Conservation (phyloP, 2,888 invertebrate species). For the Doris montereyensis region DNA sequence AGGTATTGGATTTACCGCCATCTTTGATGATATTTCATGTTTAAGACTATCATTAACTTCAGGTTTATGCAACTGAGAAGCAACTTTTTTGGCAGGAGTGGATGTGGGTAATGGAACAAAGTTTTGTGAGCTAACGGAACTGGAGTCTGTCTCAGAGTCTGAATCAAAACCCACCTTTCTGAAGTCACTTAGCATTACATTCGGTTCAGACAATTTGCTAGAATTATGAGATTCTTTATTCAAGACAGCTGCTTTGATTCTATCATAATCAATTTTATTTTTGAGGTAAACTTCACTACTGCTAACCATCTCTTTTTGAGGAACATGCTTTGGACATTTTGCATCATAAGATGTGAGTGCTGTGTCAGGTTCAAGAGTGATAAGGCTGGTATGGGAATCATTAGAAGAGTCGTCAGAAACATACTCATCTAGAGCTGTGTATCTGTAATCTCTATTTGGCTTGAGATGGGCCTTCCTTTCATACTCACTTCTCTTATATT, state of each 20-base stretch:
- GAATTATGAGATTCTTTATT: too few species aligned
- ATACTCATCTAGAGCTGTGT: not conserved
- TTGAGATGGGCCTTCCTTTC: too few species aligned
- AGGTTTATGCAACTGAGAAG: too few species aligned
- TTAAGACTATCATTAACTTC: too few species aligned
- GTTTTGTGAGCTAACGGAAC: not conserved
- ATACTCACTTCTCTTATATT: not conserved
- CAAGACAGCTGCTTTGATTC: not conserved
- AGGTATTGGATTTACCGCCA: too few species aligned
- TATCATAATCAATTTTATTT: too few species aligned
- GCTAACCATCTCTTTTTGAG: not conserved
- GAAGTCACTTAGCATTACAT: too few species aligned
- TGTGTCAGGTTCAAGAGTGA: constrained; percentile 32
- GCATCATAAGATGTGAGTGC: too few species aligned
- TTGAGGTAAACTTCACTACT: not conserved
- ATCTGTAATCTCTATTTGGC: not conserved
- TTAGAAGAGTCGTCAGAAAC: not conserved
- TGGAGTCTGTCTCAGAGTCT: not conserved
- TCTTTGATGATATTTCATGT: too few species aligned
- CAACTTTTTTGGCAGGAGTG: not conserved
- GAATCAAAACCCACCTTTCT: not conserved
- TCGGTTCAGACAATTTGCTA: too few species aligned
- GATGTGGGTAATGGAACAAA: not conserved
- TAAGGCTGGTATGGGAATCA: constrained; percentile 9
- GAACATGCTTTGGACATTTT: not conserved